Percentiles rank a stretch among this genome's conserved stretches.
Evolutionary conservation across 2,797 vertebrate species (phyloP).

Genomic region (Peromyscus aztecus): DNA sequence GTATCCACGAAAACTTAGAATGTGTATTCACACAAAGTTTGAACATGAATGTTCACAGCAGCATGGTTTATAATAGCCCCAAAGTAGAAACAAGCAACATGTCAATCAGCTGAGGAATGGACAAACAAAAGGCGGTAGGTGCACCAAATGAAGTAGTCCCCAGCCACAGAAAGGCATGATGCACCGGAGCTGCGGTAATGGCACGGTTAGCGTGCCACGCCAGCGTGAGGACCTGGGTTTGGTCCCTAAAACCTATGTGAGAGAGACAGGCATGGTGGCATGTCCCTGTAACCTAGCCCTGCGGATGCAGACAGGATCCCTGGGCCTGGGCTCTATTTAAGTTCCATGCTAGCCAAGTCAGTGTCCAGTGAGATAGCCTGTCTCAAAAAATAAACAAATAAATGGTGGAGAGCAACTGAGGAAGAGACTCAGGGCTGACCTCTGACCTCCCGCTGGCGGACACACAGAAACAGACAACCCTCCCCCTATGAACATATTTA

Average conservation of each 20-base stretch:
- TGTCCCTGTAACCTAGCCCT: neutral
- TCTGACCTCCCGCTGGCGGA: neutral
- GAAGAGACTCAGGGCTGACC: neutral
- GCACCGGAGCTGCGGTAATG: neutral
- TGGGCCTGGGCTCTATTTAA: neutral
- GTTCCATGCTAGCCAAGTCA: neutral
- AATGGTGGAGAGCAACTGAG: neutral
- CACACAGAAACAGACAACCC: neutral
- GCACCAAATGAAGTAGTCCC: neutral
- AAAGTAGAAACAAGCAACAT: neutral
- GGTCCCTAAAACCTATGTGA: neutral
- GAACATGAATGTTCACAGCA: neutral
- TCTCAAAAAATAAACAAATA: neutral
- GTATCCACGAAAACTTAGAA: slow-evolving; percentile 26
- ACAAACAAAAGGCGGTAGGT: neutral
- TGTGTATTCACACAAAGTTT: neutral
- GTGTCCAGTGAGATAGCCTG: neutral
- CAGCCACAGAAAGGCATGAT: neutral
- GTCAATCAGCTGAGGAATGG: neutral
- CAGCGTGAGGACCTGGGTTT: neutral
- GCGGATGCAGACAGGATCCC: neutral
- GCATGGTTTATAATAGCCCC: neutral
- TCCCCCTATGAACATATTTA: neutral
- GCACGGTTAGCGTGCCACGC: no score
- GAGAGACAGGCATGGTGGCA: neutral